A percentile compares a stretch with the other conserved stretches of the same genome.
phyloP scores from a whole-genome alignment of 2,113 vertebrate genomes.

The Ahaetulla prasina region DNA sequence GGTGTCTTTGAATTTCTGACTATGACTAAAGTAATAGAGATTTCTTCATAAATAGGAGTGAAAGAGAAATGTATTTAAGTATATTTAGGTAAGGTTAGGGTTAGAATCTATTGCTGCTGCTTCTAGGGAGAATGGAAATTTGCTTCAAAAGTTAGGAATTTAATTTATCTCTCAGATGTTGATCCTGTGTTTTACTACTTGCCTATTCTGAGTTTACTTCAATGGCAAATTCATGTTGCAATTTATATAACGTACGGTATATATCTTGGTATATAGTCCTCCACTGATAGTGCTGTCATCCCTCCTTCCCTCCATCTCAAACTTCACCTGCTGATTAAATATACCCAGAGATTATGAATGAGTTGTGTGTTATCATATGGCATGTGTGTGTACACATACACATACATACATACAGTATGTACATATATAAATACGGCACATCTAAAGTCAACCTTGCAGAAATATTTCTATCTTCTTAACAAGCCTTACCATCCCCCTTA shows the following conservation, averaged over 20 bases:
- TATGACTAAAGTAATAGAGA: neutral
- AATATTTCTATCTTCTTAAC: neutral
- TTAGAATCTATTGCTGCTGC: neutral
- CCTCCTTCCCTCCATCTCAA: neutral
- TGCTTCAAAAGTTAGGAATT: neutral
- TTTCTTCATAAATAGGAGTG: neutral
- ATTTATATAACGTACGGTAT: no score
- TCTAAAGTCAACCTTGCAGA: neutral
- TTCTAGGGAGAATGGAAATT: neutral
- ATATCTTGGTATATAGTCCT: neutral
- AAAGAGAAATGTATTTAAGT: neutral
- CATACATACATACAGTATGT: no score
- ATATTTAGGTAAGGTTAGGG: neutral
- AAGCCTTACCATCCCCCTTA: neutral
- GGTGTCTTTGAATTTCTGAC: neutral
- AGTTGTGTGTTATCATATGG: no score
- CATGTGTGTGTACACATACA: neutral
- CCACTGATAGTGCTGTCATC: neutral
- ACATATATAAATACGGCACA: neutral
- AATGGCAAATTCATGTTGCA: neutral
- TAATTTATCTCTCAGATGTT: neutral
- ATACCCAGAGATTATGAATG: neutral
- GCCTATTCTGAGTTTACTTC: neutral
- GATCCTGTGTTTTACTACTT: neutral
- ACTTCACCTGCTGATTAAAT: neutral